These are phyloP conservation scores for Microcebus griseorufus DNA, from an alignment of 2,113 vertebrate species.

Conservation along the genomic window DNA sequence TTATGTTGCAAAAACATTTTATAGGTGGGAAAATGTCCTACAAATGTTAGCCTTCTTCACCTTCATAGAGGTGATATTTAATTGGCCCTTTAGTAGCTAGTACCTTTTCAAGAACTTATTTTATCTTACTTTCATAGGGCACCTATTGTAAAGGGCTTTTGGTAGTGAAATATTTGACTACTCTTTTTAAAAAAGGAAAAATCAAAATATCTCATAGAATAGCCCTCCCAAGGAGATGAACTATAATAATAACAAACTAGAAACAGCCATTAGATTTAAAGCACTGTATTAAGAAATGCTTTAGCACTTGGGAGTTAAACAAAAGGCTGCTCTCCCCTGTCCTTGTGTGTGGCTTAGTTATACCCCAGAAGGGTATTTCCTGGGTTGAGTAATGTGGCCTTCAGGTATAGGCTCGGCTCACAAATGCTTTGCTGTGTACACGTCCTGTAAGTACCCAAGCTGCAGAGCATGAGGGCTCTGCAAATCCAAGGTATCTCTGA, in stretches of 20 bases:
- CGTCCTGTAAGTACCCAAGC: not conserved
- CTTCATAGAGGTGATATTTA: accelerated
- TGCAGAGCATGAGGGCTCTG: too few relatives aligned
- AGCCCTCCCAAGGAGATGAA: not conserved
- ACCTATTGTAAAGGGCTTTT: not conserved
- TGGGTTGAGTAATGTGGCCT: not conserved
- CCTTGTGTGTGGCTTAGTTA: accelerated
- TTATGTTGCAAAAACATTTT: accelerated
- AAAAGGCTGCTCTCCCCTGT: not conserved
- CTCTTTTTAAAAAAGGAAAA: not conserved
- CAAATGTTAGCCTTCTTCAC: not conserved
- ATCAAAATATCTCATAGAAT: not conserved
- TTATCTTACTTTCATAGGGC: not conserved
- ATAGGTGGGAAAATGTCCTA: accelerated
- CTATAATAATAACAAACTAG: too few relatives aligned
- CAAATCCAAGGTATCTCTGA: not conserved
- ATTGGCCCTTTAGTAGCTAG: not conserved
- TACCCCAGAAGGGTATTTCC: not conserved
- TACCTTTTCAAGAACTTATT: not conserved
- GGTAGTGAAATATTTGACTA: not conserved
- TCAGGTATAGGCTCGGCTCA: not conserved
- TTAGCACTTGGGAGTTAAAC: accelerated
- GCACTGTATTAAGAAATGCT: not conserved
- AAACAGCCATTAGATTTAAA: not conserved
- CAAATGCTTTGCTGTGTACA: not conserved